Conservation (phyloP, 1,140 invertebrate species). For the Piezodorus guildinii region DNA sequence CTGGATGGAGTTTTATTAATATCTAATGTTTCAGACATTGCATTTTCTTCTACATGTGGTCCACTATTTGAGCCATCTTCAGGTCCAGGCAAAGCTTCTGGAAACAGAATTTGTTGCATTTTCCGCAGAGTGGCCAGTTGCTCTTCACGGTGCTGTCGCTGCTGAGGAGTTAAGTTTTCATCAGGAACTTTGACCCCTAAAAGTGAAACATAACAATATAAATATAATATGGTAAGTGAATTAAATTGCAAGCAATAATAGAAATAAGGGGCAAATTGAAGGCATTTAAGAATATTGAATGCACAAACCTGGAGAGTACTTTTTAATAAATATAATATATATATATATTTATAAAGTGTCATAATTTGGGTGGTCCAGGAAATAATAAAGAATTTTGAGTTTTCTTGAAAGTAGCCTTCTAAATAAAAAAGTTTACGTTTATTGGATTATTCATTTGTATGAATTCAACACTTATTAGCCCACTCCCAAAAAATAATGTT, state of each 20-base stretch:
- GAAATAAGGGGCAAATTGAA: background rate
- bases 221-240: background rate
- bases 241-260: background rate
- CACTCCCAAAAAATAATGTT: too few relatives aligned
- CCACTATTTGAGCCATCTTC: slow-evolving; percentile 29
- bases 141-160: slow-evolving; percentile 84
- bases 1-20: slow-evolving; percentile 29
- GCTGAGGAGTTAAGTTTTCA: slow-evolving; percentile 92
- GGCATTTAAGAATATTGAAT: background rate
- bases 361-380: too few relatives aligned
- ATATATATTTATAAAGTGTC: too few relatives aligned
- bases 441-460: too few relatives aligned
- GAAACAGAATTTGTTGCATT: slow-evolving; percentile 82
- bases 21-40: slow-evolving; percentile 21
- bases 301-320: too few relatives aligned
- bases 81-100: slow-evolving; percentile 34
- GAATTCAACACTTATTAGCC: too few relatives aligned
- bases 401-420: too few relatives aligned
- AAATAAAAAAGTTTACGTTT: too few relatives aligned
- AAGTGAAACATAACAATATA: slow-evolving; percentile 4
- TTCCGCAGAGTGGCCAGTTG: slow-evolving; percentile 81
- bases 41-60: slow-evolving; percentile 25
- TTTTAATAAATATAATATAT: too few relatives aligned
- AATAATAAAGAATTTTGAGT: too few relatives aligned
- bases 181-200: slow-evolving; percentile 80